Base-by-base conservation (phyloP, 2,797 vertebrate species). In the Enteromius mattozi region DNA sequence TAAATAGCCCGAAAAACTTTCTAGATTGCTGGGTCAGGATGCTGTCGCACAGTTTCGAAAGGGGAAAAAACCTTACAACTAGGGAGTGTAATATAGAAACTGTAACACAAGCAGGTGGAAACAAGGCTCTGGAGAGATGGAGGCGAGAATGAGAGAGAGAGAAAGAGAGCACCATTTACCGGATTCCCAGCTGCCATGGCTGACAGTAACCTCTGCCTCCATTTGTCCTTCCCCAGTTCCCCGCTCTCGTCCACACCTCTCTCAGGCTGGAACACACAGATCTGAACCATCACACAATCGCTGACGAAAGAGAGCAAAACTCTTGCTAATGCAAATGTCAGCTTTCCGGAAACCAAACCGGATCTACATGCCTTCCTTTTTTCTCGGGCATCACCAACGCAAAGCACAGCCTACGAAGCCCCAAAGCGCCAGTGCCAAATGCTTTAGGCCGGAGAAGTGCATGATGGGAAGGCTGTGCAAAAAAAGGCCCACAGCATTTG, bases 171-270 rank as follows among this genome's bases (percentile, higher is more conserved):
- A 72, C 89, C 85, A 90, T 92, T 95, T 96, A 95, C 95, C 94
- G 92, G 91, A 89, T 89, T 91, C 88, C 92, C 93, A 91, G 92
- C 90, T 91, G 93, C 88, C 94, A 95, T 92, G 88, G 94, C 92
- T 92, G 94, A 95, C 91, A 95, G 92, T 37, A 96, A 92, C 87
- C 92, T 94, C 91, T 94, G 93, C 91, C 93, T 95, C 95, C 95
- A 95, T 94, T 94, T 96, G 91, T 94, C 94, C 93, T 95, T 95
- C 92, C 91, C 93, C 92, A 92, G 92, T 88, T 93, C 93, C 90
- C 91, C 90, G 91, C 92, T 89, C 42, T 94, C 94, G 92, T 95
- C 94, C 92, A 91, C 92, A 83, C 49, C 82, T 92, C 93, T 95
- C 82, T 92, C 91, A 89, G 92, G 93, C 95, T 96, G 91, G 89